These are phyloP conservation scores for Atherinomorus stipes DNA, from an alignment of 2,113 vertebrate genomes.

Conservation along the genomic window DNA sequence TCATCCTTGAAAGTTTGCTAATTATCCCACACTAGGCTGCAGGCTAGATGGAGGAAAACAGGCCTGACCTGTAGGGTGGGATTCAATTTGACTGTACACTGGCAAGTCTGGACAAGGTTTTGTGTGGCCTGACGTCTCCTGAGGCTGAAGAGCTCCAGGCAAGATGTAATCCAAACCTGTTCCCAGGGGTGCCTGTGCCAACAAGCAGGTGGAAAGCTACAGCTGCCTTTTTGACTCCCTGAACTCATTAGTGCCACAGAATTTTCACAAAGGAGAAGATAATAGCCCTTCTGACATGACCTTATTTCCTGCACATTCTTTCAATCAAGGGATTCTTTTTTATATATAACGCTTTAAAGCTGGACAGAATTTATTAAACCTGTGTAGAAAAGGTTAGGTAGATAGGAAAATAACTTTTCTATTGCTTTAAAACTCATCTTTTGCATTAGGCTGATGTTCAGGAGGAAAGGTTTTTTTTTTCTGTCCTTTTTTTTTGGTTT, in stretches of 20 bases:
- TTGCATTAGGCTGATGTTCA: no score
- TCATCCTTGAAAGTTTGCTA: constrained; percentile 58
- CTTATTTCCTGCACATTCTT: constrained; percentile 28
- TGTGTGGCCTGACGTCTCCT: constrained; percentile 45
- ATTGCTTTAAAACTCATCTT: no score
- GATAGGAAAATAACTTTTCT: no score
- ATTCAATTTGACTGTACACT: constrained; percentile 33
- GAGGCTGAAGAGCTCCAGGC: constrained; percentile 41
- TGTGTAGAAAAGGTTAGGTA: neutral
- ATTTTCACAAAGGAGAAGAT: constrained; percentile 28
- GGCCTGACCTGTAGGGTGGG: constrained; percentile 67
- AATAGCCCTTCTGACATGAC: neutral
- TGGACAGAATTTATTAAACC: neutral
- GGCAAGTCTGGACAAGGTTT: constrained; percentile 75
- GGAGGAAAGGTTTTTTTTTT: no score
- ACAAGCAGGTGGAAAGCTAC: constrained; percentile 67
- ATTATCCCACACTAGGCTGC: constrained; percentile 59
- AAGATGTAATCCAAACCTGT: constrained; percentile 49
- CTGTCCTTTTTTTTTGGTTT: no score
- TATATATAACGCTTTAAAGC: constrained; percentile 5
- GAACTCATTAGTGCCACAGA: constrained; percentile 46
- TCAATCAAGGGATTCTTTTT: constrained; percentile 8
- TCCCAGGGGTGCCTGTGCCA: constrained; percentile 53
- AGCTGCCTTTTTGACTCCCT: constrained; percentile 45
- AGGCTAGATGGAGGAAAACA: constrained; percentile 72